Evolutionary conservation across 2,888 invertebrate species (phyloP).

Genomic region (Macrophya alboannulata): DNA sequence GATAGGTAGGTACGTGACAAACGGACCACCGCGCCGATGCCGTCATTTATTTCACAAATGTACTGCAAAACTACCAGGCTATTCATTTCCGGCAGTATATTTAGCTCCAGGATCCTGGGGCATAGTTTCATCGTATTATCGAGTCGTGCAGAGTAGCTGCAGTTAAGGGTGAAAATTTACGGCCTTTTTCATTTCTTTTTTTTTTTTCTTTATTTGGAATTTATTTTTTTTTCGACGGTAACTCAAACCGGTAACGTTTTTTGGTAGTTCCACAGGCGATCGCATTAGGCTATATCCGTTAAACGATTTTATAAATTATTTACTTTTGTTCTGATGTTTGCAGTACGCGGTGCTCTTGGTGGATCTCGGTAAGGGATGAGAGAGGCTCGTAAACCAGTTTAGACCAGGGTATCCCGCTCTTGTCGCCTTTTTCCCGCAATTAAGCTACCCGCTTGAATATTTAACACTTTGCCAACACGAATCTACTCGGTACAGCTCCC

Average conservation of each 20-base stretch:
- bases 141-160: neutral
- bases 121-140: neutral
- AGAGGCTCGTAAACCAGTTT: slow-evolving; percentile 47
- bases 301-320: slow-evolving; percentile 11
- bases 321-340: neutral
- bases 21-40: slow-evolving; percentile 79
- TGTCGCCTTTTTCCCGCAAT: slow-evolving; percentile 67
- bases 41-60: slow-evolving; percentile 80
- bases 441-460: slow-evolving; percentile 69
- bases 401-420: slow-evolving; percentile 55
- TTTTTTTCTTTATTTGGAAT: neutral
- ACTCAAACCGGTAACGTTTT: neutral
- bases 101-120: neutral
- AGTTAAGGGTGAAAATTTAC: neutral
- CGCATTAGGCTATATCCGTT: neutral
- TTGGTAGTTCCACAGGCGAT: neutral
- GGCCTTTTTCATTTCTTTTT: neutral
- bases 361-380: neutral
- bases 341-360: slow-evolving; percentile 7
- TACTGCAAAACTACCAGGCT: slow-evolving; percentile 79
- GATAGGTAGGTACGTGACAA: slow-evolving; percentile 74
- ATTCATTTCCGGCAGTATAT: slow-evolving; percentile 76
- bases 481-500: slow-evolving; percentile 34
- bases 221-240: neutral
- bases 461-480: slow-evolving; percentile 65